Evolutionary conservation across 2,888 invertebrate species (phyloP), one percentile per base, ranked within the genome.

Genomic region (Caenorhabditis drosophilae): DNA sequence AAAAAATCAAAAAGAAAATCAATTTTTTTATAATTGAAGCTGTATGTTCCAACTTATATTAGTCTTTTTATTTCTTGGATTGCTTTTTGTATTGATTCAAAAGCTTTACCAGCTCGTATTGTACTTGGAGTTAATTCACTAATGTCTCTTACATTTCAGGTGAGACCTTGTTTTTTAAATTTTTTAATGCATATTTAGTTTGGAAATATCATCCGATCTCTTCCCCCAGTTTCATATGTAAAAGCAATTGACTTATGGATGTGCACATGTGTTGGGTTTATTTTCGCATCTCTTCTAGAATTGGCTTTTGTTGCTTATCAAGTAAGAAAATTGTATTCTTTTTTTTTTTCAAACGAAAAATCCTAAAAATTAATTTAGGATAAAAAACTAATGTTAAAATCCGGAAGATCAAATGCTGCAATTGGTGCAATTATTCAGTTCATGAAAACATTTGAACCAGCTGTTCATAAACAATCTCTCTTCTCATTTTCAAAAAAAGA

Each of bases 201-300:
- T 52, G 80, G 80, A 34, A 79, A 77, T 58, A 75, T 80, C 35
- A 80, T 80, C 20, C 68, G 78, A 9, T 75, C 77, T 1, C 67
- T 80, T n/a, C 80, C 80, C 2, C 80, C 80, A 1, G 80, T 80
- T 1, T 77, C 77, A 12, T 80, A 80, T 55, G 73, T 80, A 6
- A 80, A 80, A 66, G 78, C 78, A 2, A 79, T 81, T 48, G 80
- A 78, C 55, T 56, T 75, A 35, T 80, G 78, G 71, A 80, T 81
- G 78, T 73, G 75, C 60, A 73, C 76, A 1, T 81, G 79, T 49
- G 72, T 77, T 9, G 76, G 73, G 2, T 81, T 79, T 60, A 81
- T 81, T 31, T 81, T 81, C 54, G 80, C 77, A 3, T 77, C 79
- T 1, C 62, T 79, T 0, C 59, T 81, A 2, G 81, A 81, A 59